Evolutionary conservation across 2,797 vertebrate genomes (phyloP), one percentile per base, ranked within the genome.

Genomic region (Sebastolobus alascanus): DNA sequence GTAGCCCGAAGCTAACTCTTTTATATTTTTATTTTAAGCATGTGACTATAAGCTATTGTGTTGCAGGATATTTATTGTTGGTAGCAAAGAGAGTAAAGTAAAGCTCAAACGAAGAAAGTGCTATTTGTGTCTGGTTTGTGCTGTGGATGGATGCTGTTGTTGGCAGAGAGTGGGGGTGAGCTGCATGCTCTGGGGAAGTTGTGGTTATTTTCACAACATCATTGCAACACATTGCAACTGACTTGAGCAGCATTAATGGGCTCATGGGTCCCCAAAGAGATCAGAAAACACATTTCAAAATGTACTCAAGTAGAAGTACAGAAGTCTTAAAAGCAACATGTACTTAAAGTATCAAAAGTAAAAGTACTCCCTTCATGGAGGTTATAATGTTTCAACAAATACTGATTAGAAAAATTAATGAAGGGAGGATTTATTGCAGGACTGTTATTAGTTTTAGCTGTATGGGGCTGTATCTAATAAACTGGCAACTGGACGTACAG

Each of bases 21-120:
- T 85, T 85, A 71, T 88, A 75, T 77, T 89, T 83, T 89, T 79
- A 73, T 86, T 90, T 90, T 18, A 46, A 68, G 85, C 87, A 90
- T 90, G 89, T 87, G 77, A 70, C 60, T 79, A 50, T 74, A 40
- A 83, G 63, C 79, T 86, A 66, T 80, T 79, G 67, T 91, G 74
- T 91, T 89, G 76, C 83, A 84, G 80, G 78, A 69, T 84, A 79
- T 88, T 80, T 83, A 68, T 81, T 77, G 43, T 82, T 64, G 6
- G 56, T 74, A 60, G 77, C 81, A 56, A 88, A 89, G 60, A 84
- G 54, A 83, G 80, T 90, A 85, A 90, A 92, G 54, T 82, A 61
- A 77, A 87, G 83, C 58, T 84, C 22, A 70, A 89, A 71, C 14
- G 6, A 63, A 78, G 54, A 78, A 80, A n/a, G 18, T 68, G 58